Percentiles rank a stretch among this genome's conserved stretches.
These are phyloP conservation scores for Andrena dorsata DNA, from an alignment of 2,888 invertebrate genomes.

Conservation along the genomic window DNA sequence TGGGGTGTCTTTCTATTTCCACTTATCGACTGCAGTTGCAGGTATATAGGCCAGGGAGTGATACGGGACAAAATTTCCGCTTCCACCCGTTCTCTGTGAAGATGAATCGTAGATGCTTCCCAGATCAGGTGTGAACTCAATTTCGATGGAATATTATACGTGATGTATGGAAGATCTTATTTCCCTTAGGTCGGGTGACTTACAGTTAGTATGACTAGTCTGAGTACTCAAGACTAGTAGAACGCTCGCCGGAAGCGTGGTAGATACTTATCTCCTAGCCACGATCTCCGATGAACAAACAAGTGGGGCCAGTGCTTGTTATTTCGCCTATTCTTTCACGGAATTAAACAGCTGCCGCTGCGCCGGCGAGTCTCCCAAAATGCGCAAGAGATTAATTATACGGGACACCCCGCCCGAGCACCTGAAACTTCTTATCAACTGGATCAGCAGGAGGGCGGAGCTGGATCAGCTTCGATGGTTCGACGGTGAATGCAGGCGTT, in stretches of 20 bases:
- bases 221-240: neutral
- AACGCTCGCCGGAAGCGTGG: neutral
- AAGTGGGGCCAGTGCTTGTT: neutral
- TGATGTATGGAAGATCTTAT: too few species aligned
- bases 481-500: slow-evolving; percentile 43
- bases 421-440: slow-evolving; percentile 32
- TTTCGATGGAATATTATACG: too few species aligned
- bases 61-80: too few species aligned
- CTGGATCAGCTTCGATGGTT: slow-evolving; percentile 47
- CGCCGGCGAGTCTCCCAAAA: too few species aligned
- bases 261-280: neutral
- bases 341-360: neutral
- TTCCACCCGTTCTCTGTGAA: too few species aligned
- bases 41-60: too few species aligned
- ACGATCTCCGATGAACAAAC: neutral
- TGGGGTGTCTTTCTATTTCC: neutral
- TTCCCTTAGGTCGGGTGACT: too few species aligned
- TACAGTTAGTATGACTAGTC: too few species aligned
- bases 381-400: slow-evolving; percentile 24
- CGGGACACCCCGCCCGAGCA: neutral
- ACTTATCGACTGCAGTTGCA: neutral
- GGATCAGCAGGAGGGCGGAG: slow-evolving; percentile 3
- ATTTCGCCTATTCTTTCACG: neutral
- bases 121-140: too few species aligned
- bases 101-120: too few species aligned